Base-by-base conservation (phyloP, 2,888 invertebrate species). In the Parapristionchus giblindavisi region DNA sequence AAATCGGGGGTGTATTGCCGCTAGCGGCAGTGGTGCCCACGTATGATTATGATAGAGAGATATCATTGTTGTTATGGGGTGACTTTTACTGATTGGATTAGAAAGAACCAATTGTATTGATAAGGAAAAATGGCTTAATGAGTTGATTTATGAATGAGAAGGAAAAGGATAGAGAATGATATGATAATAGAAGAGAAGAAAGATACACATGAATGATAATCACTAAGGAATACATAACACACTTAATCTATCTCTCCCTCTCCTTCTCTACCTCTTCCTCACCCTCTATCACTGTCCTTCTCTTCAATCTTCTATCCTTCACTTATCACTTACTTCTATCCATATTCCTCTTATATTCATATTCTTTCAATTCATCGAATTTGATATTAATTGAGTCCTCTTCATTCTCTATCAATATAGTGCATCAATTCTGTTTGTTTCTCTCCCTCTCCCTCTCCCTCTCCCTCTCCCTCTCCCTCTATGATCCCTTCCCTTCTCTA, bases 371-470 rank as follows among this genome's bases (percentile, higher is more conserved):
- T 58, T 32, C 29, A 29, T 32, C 34, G 8, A 21, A 14, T 29
- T 58, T 58, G 32, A 14, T 61, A 40, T 14, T 17, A n/a, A 38
- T 1, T 61, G 34, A 14, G 24, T 11, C 4, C 36, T 60, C n/a
- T n/a, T n/a, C n/a, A n/a, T n/a, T n/a, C n/a, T n/a, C n/a, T n/a
- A n/a, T n/a, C n/a, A n/a, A n/a, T n/a, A n/a, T n/a, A n/a, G n/a
- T n/a, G n/a, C 54, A 27, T 34, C 60, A 36, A 36, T 36, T 60
- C 60, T 60, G 34, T 60, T 60, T 60, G 60, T 34, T 36, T 34
- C 11, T 56, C 21, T 60, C 34, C n/a, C 60, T 34, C 3, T 34
- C 27, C 27, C 27, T 34, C 36, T 5, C 27, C 24, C 60, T 21
- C 60, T 34, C 60, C 14, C 32, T 27, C 56, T 11, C 6, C n/a